Evolutionary conservation across 2,797 vertebrate species (phyloP), one percentile per base, ranked within the genome.

Genomic region (Malurus leucopterus): DNA sequence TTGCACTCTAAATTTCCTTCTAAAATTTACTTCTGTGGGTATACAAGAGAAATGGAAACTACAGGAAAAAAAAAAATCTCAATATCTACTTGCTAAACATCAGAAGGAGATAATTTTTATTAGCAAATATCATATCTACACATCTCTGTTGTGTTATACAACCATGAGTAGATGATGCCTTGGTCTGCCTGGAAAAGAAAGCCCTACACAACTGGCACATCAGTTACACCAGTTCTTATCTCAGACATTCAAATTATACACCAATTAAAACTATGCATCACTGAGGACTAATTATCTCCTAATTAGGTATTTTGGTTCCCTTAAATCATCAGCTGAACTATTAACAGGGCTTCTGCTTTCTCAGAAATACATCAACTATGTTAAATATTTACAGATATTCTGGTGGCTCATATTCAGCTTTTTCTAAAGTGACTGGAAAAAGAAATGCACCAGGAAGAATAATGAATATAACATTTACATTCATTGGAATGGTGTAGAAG

Each of bases 231-330:
- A 88, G 50, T 91, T 94, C 75, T 94, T 95, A 93, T 93, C 92
- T 92, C 61, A 92, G 70, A 78, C 64, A 70, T 85, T 90, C 59
- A 92, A 89, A 93, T 93, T 90, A 94, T 19, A 91, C 62, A 88
- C 85, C 86, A 91, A 94, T 95, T 95, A 91, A 92, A 95, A 91
- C 81, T 78, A 65, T 73, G 83, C 84, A 93, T 91, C 65, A 83
- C 15, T 92, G 77, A 90, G 74, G 89, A 91, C 73, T 93, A 95
- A 95, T 95, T 96, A 90, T 77, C 81, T 89, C 94, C 82, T 94
- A 95, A 95, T 95, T 94, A 93, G 24, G 29, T 88, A 68, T 76
- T 94, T 91, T 81, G 67, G 68, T 74, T 93, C 57, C 63, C 61
- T 85, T 92, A 86, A 92, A 95, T 80, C 53, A 88, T 85, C 62